Conservation (phyloP, 2,888 invertebrate species). For the Altica lythri region DNA sequence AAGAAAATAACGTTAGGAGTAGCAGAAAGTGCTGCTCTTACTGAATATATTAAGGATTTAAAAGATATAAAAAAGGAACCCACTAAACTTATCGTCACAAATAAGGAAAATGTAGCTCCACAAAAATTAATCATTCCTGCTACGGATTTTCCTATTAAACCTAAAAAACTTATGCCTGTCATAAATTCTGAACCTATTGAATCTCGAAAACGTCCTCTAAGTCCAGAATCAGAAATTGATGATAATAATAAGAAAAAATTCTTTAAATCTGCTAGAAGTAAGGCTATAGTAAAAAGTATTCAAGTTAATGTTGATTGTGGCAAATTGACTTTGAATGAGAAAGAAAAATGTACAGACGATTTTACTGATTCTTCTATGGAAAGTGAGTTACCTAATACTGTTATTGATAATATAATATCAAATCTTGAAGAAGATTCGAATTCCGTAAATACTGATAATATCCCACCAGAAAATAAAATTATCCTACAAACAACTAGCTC, state of each 20-base stretch:
- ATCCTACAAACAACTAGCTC: slow-evolving; percentile 42
- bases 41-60: slow-evolving; percentile 39
- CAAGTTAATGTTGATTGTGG: slow-evolving; percentile 53
- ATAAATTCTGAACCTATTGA: slow-evolving; percentile 16
- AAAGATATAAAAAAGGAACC: slow-evolving; percentile 34
- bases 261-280: slow-evolving; percentile 54
- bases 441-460: too few species aligned
- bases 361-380: slow-evolving; percentile 54
- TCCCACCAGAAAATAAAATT: slow-evolving; percentile 29
- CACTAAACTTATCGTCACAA: slow-evolving; percentile 22
- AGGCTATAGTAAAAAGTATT: slow-evolving; percentile 53
- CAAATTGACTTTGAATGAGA: too few species aligned
- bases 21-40: slow-evolving; percentile 45
- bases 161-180: slow-evolving; percentile 8
- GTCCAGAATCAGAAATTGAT: slow-evolving; percentile 35
- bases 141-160: too few species aligned
- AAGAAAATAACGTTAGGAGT: slow-evolving; percentile 42
- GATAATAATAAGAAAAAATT: slow-evolving; percentile 52
- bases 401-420: slow-evolving; percentile 49
- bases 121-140: slow-evolving; percentile 21
- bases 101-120: slow-evolving; percentile 32
- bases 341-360: slow-evolving; percentile 26
- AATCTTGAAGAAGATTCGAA: slow-evolving; percentile 49
- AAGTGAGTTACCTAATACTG: slow-evolving; percentile 29
- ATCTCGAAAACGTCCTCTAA: slow-evolving; percentile 26